These are phyloP conservation scores for Chlorocebus sabaeus DNA, from an alignment of 2,113 vertebrate genomes.

Conservation along the genomic window DNA sequence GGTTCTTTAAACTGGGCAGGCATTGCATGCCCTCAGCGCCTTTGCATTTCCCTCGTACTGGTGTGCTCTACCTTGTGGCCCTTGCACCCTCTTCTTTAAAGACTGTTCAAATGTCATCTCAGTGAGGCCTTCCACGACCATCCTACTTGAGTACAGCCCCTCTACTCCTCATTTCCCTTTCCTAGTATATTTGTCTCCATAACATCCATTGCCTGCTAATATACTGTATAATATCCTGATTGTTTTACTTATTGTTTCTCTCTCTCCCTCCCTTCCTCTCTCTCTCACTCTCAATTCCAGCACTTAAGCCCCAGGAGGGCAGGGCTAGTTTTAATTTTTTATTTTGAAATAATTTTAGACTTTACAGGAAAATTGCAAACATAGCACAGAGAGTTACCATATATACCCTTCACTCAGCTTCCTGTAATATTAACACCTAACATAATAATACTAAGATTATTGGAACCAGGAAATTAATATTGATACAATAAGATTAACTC, in stretches of 20 bases:
- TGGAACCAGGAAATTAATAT: neutral
- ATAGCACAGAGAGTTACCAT: neutral
- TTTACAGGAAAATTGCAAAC: neutral
- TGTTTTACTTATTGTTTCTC: neutral
- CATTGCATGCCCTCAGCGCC: neutral
- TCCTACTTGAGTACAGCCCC: neutral
- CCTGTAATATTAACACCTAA: neutral
- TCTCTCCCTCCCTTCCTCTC: too few relatives aligned
- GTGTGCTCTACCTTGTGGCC: neutral
- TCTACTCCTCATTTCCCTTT: neutral
- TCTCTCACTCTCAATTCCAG: too few relatives aligned
- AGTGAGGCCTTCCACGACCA: neutral
- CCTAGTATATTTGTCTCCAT: neutral
- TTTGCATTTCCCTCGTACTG: neutral
- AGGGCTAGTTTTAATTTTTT: neutral
- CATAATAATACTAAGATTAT: neutral
- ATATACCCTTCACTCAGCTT: neutral
- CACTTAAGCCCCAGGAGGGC: neutral
- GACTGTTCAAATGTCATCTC: neutral
- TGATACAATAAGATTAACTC: neutral
- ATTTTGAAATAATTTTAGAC: slow-evolving; percentile 12
- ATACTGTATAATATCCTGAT: neutral
- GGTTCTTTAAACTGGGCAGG: neutral
- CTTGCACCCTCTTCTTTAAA: neutral
- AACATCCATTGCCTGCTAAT: neutral